Percentiles rank a stretch among this genome's conserved stretches.
Evolutionary conservation across 2,797 vertebrate species (phyloP).

Genomic region (Adrianichthys oophorus): DNA sequence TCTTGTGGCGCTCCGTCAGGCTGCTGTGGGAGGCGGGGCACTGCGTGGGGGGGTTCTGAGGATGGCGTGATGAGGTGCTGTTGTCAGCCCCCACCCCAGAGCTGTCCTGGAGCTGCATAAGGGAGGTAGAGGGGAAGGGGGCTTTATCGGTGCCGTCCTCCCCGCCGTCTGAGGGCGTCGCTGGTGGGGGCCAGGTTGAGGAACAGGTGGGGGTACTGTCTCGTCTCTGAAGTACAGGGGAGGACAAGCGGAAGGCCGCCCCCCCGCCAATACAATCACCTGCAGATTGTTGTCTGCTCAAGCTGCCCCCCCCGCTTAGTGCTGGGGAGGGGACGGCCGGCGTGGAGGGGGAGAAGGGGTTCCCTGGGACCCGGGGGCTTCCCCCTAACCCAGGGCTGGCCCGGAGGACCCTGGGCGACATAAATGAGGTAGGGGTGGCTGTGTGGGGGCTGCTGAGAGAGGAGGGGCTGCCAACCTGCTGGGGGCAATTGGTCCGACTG

Average conservation of each 20-base stretch:
- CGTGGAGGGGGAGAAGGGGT: slow-evolving; percentile 88
- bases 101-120: slow-evolving; percentile 72
- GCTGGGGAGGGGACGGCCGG: slow-evolving; percentile 73
- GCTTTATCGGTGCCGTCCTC: slow-evolving; percentile 76
- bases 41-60: slow-evolving; percentile 69
- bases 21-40: slow-evolving; percentile 93
- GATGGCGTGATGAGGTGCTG: slow-evolving; percentile 78
- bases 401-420: slow-evolving; percentile 87
- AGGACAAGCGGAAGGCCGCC: slow-evolving; percentile 79
- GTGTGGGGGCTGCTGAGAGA: slow-evolving; percentile 85
- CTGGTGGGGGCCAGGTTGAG: slow-evolving; percentile 77
- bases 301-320: slow-evolving; percentile 54
- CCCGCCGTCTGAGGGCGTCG: slow-evolving; percentile 79
- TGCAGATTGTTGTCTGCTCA: slow-evolving; percentile 66
- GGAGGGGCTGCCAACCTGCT: slow-evolving; percentile 80
- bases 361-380: slow-evolving; percentile 83
- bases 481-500: slow-evolving; percentile 80
- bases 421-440: slow-evolving; percentile 87
- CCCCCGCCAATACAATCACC: slow-evolving; percentile 45
- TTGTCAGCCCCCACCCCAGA: slow-evolving; percentile 53
- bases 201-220: slow-evolving; percentile 66
- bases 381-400: slow-evolving; percentile 85
- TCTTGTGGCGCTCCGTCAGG: slow-evolving; percentile 92
- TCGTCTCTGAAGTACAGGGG: slow-evolving; percentile 80
- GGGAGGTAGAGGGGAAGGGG: slow-evolving; percentile 56